phyloP scores from a whole-genome alignment of 2,113 vertebrate genomes.

The Prietella phreatophila region DNA sequence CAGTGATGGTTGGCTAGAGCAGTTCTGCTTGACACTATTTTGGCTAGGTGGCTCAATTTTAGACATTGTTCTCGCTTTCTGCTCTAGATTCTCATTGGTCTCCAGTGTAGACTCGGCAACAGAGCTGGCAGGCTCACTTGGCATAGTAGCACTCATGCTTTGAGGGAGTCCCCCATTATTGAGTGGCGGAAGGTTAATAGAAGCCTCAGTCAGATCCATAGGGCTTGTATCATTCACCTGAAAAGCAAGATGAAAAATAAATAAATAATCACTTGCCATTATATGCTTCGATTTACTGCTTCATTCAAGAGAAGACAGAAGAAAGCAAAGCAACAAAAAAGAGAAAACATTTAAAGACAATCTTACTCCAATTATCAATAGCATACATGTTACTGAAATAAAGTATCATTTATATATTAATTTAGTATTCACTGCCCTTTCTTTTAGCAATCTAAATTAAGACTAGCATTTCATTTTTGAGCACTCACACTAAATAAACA shows the following conservation, averaged over 20 bases:
- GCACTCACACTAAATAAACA: too few species aligned
- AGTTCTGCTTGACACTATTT: conserved; percentile 64
- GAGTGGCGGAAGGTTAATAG: conserved; percentile 52
- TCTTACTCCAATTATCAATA: neutral
- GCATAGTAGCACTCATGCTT: conserved; percentile 28
- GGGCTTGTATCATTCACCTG: conserved; percentile 59
- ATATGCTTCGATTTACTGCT: neutral
- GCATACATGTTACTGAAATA: too few species aligned
- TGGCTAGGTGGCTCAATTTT: neutral
- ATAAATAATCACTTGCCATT: neutral
- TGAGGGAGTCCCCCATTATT: conserved; percentile 52
- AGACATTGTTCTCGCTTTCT: neutral
- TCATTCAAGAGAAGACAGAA: neutral
- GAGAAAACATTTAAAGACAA: neutral
- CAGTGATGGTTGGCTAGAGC: conserved; percentile 51
- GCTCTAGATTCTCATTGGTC: conserved; percentile 31
- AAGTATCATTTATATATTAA: too few species aligned
- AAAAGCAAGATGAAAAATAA: neutral
- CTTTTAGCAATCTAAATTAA: too few species aligned
- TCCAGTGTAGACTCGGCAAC: neutral
- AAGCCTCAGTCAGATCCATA: conserved; percentile 67
- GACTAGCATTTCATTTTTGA: too few species aligned
- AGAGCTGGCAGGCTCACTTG: conserved; percentile 30
- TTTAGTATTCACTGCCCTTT: too few species aligned
- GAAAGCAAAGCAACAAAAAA: neutral